Conservation (phyloP, 2,113 vertebrate genomes). For the Thunnus maccoyii region DNA sequence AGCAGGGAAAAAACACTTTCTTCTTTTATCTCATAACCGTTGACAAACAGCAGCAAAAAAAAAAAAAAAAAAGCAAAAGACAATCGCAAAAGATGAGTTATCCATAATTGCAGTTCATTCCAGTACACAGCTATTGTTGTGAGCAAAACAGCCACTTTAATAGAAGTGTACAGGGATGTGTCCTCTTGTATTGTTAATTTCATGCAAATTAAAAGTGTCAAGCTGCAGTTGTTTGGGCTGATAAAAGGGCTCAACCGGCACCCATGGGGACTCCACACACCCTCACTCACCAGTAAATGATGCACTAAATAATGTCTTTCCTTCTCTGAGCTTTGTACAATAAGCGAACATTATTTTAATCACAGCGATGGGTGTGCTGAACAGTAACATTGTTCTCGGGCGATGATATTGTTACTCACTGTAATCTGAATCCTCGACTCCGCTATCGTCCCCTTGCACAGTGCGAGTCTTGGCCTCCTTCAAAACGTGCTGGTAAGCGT, state of each 20-base stretch:
- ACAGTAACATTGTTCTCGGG: neutral
- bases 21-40: constrained; percentile 65
- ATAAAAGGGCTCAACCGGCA: constrained; percentile 47
- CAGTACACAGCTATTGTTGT: constrained; percentile 47
- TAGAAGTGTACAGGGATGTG: constrained; percentile 50
- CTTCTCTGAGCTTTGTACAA: constrained; percentile 1
- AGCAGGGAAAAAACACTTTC: constrained; percentile 28
- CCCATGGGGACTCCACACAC: constrained; percentile 24
- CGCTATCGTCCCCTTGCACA: constrained; percentile 72
- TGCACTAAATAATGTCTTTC: constrained; percentile 28
- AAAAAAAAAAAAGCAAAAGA: constrained; percentile 20
- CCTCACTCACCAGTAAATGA: constrained; percentile 37
- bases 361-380: neutral
- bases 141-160: constrained; percentile 46
- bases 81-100: constrained; percentile 57
- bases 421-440: constrained; percentile 83
- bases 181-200: constrained; percentile 62
- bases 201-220: constrained; percentile 67
- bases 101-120: constrained; percentile 63
- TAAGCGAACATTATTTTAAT: constrained; percentile 22
- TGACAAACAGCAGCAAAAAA: constrained; percentile 34
- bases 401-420: constrained; percentile 64
- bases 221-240: constrained; percentile 60
- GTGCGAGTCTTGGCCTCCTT: constrained; percentile 72
- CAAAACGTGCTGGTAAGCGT: constrained; percentile 69